phyloP scores from a whole-genome alignment of 1,140 invertebrate genomes.

The Caenorhabditis briggsae region DNA sequence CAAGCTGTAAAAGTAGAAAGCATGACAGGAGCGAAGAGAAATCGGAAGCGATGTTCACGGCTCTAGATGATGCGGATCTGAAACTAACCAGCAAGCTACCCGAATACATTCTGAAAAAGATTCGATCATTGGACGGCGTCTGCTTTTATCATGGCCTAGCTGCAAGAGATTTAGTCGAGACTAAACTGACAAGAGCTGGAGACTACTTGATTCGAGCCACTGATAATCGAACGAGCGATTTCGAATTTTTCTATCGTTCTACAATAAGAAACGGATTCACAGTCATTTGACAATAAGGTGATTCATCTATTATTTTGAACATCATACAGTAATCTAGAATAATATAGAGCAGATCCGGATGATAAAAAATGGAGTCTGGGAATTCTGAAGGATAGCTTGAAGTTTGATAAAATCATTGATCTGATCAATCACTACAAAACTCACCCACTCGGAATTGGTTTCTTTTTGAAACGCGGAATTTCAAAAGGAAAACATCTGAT shows the following conservation, averaged over 20 bases:
- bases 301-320: too few species aligned
- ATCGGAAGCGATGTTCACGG: not conserved
- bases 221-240: not conserved
- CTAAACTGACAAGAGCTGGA: conserved; percentile 1
- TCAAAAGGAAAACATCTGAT: conserved; percentile 9
- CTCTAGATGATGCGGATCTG: not conserved
- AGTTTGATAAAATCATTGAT: not conserved
- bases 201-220: not conserved
- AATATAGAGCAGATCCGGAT: not conserved
- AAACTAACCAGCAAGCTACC: not conserved
- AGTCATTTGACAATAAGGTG: not conserved
- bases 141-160: conserved; percentile 12
- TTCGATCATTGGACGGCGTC: conserved; percentile 5
- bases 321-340: too few species aligned
- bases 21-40: not conserved
- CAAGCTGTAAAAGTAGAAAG: not conserved
- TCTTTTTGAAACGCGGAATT: not conserved
- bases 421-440: not conserved
- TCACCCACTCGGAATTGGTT: not conserved
- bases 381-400: not conserved
- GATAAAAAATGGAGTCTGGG: not conserved
- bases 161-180: conserved; percentile 3
- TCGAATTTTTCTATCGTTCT: conserved; percentile 11
- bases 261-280: conserved; percentile 26
- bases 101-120: not conserved